These are phyloP conservation scores for Gymnorhina tibicen DNA, from an alignment of 2,113 vertebrate genomes.

Conservation along the genomic window DNA sequence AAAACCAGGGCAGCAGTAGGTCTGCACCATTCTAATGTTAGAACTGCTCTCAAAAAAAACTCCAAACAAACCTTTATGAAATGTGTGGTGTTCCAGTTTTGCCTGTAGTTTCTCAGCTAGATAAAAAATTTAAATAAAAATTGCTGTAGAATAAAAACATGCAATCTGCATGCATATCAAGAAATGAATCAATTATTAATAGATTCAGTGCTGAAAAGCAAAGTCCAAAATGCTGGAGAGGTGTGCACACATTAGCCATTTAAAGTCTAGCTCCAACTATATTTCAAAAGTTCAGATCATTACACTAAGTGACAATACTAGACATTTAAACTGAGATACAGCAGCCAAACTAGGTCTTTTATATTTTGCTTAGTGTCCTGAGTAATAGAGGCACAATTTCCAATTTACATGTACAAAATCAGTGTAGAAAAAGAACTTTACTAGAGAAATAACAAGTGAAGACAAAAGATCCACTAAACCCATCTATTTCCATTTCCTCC, in stretches of 20 bases:
- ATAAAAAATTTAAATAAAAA: background rate
- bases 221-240: background rate
- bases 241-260: background rate
- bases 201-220: background rate
- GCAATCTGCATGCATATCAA: background rate
- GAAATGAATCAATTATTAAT: background rate
- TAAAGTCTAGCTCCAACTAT: background rate
- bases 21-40: background rate
- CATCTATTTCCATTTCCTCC: background rate
- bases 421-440: background rate
- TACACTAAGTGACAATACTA: background rate
- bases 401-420: rapidly evolving
- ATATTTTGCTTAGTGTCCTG: background rate
- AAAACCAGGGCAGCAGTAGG: background rate
- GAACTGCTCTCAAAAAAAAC: background rate
- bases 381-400: background rate
- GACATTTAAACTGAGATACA: background rate
- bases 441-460: background rate
- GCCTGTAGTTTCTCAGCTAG: background rate
- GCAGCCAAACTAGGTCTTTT: background rate
- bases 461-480: background rate
- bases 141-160: no score
- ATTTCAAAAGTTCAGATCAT: background rate
- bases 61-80: background rate
- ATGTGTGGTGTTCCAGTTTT: background rate